Conservation (phyloP, 1,140 invertebrate genomes). For the Zaprionus vittiger region DNA sequence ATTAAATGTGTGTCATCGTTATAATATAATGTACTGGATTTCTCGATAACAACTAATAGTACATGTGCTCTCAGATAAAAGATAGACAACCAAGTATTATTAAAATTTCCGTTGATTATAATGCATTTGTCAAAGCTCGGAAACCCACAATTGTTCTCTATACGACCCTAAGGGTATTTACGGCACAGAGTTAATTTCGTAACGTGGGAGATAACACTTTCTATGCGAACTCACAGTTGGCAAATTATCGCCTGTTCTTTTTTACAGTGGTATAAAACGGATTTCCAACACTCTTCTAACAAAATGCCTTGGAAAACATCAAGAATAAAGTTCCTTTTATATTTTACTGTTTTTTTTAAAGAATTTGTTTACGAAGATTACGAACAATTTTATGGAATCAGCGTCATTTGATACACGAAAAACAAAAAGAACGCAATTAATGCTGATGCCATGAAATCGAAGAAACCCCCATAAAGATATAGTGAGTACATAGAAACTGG, state of each 20-base stretch:
- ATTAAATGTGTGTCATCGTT: slow-evolving; percentile 39
- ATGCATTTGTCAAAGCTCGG: neutral
- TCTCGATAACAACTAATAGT: neutral
- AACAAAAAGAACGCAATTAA: neutral
- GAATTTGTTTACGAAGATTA: neutral
- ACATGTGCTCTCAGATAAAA: neutral
- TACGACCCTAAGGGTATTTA: neutral
- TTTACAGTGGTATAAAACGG: neutral
- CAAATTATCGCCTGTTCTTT: neutral
- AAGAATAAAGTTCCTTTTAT: neutral
- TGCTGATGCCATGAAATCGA: slow-evolving; percentile 31
- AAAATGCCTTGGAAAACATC: neutral
- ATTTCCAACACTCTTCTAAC: neutral
- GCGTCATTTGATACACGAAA: neutral
- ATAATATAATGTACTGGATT: neutral
- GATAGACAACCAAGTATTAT: neutral
- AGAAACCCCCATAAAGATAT: slow-evolving; percentile 26
- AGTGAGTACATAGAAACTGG: slow-evolving; percentile 7
- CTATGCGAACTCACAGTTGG: too few species aligned
- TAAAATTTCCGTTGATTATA: slow-evolving; percentile 20
- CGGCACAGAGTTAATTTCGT: neutral
- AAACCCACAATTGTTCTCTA: slow-evolving; percentile 3
- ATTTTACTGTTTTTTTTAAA: neutral
- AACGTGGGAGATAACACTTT: neutral
- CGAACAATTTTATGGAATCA: neutral